phyloP scores from a whole-genome alignment of 2,113 vertebrate species.

The Dicentrarchus labrax region DNA sequence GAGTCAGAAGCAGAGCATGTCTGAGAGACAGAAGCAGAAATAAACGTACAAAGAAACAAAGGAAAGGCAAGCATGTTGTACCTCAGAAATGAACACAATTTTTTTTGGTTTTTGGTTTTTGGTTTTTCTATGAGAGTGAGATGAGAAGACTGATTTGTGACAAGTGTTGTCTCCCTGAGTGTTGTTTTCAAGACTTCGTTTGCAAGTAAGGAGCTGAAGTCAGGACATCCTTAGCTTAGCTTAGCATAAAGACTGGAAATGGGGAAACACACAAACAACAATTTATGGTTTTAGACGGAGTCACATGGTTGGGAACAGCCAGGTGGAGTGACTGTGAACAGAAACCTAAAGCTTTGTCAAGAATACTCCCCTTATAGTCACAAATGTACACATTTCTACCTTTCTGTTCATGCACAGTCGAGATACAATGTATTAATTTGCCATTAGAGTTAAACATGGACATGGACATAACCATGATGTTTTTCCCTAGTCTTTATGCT shows the following conservation, averaged over 20 bases:
- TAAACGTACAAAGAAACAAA: not conserved
- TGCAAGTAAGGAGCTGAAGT: no score
- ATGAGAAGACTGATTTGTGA: not conserved
- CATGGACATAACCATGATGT: not conserved
- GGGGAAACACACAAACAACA: not conserved
- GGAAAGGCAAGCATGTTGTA: not conserved
- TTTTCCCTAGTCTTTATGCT: not conserved
- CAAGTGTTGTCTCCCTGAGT: no score
- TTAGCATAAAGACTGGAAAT: no score
- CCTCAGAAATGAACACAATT: not conserved
- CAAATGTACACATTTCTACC: not conserved
- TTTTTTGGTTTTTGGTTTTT: no score
- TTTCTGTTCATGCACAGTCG: not conserved
- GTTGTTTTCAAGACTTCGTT: no score
- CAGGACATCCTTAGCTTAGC: no score
- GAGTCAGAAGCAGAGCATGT: not conserved
- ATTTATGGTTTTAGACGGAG: not conserved
- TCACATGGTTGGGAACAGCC: no score
- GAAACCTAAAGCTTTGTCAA: not conserved
- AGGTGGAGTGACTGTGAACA: no score
- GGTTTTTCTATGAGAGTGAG: not conserved
- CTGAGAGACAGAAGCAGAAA: slow-evolving; percentile 1
- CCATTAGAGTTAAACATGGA: not conserved
- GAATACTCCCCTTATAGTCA: not conserved
- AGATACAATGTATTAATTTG: not conserved